Conservation (phyloP, 2,888 invertebrate genomes). For the Lymantria monacha region DNA sequence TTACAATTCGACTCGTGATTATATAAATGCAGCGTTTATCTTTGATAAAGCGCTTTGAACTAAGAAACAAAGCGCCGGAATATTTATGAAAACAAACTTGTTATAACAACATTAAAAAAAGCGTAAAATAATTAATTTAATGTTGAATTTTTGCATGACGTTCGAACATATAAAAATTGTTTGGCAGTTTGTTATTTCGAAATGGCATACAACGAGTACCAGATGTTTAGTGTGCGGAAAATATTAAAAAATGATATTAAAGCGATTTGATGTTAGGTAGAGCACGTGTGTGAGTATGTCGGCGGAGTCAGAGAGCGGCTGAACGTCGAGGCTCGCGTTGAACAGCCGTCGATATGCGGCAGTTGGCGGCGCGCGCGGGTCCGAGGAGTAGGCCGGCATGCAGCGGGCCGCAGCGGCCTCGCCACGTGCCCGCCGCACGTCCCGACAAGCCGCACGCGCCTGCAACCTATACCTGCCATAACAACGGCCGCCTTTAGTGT, state of each 20-base stretch:
- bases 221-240: background rate
- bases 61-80: slow-evolving; percentile 2
- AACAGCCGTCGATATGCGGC: slow-evolving; percentile 43
- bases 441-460: slow-evolving; percentile 10
- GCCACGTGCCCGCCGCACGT: slow-evolving; percentile 29
- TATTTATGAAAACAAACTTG: background rate
- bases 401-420: slow-evolving; percentile 35
- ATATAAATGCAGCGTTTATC: slow-evolving; percentile 1
- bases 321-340: background rate
- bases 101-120: background rate
- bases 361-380: slow-evolving; percentile 72
- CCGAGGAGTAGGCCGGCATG: slow-evolving; percentile 50
- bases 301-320: background rate
- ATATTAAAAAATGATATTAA: background rate
- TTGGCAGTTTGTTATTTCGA: background rate
- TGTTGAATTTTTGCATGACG: background rate
- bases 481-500: slow-evolving; percentile 11
- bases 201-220: background rate
- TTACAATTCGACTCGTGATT: background rate
- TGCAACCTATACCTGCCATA: slow-evolving; percentile 6
- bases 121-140: slow-evolving; percentile 1
- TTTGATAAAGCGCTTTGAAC: slow-evolving; percentile 2
- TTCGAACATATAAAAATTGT: background rate
- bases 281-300: background rate
- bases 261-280: background rate